Evolutionary conservation across 2,113 vertebrate species (phyloP), one percentile per base, ranked within the genome.

Genomic region (Nothobranchius furzeri): DNA sequence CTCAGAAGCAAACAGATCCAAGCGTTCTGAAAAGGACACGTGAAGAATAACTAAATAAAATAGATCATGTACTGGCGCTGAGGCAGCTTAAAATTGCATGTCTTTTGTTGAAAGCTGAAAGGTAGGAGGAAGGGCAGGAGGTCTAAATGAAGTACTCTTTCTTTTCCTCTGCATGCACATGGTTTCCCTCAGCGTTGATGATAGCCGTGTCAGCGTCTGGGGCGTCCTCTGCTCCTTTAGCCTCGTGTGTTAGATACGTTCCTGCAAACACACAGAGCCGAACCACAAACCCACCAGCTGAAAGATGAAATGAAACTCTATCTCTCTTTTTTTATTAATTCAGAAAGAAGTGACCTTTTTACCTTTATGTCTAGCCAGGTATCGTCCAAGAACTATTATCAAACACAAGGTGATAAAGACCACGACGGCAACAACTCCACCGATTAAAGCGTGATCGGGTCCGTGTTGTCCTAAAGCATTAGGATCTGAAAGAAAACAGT

Each of bases 281-380:
- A 64, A 75, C 40, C 58, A 71, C 76, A 61, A 62, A 75, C 51
- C 14, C 47, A 54, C 17, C 35, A 5, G 42, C 45, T 59, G 63
- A 51, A 64, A 64, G 47, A 10, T 20, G 3, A 13, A 20, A 49
- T 42, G 54, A 30, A 30, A 30, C 30, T 20, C 20, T 20, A 20
- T 20, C 1, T 20, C 20, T 20, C 2, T 46, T 36, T 20, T 40
- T 35, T 12, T 51, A 49, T 64, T 25, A 60, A 64, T 37, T 15
- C 51, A 64, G 69, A 49, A 61, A 57, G 36, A 70, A 45, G 24
- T 35, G 58, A 61, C 66, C 55, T 70, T 30, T 93, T 56, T 93
- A 99, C 98, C 98, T 99, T 99, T 99, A 96, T 99, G 98, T 93
- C 98, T 96, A 86, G 98, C 97, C 88, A 99, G 93, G 85, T 99